Evolutionary conservation across 1,140 invertebrate genomes (phyloP).

Genomic region (Diorhabda sublineata): DNA sequence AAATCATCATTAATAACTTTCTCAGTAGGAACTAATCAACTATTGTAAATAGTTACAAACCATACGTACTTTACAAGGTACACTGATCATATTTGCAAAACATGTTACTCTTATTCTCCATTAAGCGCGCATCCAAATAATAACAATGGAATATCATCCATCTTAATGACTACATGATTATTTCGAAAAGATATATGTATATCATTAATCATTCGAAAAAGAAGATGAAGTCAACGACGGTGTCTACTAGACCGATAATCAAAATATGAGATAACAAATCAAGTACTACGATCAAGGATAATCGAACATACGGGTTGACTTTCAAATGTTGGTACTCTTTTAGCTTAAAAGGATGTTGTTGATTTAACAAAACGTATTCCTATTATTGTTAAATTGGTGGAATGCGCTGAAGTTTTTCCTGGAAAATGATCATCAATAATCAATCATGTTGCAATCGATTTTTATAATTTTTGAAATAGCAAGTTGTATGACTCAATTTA

Average conservation of each 20-base stretch:
- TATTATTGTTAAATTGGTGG: too few species aligned
- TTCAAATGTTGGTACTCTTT: too few species aligned
- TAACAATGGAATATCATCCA: constrained; percentile 27
- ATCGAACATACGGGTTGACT: too few species aligned
- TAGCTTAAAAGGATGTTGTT: too few species aligned
- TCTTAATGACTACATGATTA: constrained; percentile 33
- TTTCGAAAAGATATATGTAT: constrained; percentile 26
- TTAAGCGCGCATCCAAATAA: constrained; percentile 6
- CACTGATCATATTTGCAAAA: constrained; percentile 1
- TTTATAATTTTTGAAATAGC: too few species aligned
- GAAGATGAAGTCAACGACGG: constrained; percentile 8
- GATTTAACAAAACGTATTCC: too few species aligned
- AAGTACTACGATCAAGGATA: too few species aligned
- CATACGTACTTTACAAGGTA: neutral
- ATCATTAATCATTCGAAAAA: constrained; percentile 24
- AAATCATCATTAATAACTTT: neutral
- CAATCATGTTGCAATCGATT: too few species aligned
- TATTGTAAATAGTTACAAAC: neutral
- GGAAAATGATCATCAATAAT: too few species aligned
- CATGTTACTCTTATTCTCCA: neutral
- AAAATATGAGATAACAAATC: too few species aligned
- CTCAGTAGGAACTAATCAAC: constrained; percentile 1
- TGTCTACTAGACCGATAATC: neutral
- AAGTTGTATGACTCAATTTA: too few species aligned
- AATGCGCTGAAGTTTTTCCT: too few species aligned